Base-by-base conservation (phyloP, 2,797 vertebrate genomes). In the Dryobates pubescens region DNA sequence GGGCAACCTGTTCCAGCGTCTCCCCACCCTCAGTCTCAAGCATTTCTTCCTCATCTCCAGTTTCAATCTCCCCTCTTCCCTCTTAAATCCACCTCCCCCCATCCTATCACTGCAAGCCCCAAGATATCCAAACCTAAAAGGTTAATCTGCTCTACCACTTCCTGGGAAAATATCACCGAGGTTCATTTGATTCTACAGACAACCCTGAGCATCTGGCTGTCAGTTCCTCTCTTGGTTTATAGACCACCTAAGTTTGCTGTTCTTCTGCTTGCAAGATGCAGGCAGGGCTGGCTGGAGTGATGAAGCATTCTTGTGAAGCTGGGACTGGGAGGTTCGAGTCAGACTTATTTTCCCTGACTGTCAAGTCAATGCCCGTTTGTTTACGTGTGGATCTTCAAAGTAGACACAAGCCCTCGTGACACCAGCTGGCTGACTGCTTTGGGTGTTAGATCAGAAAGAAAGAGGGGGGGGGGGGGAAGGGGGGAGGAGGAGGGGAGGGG, bases 231-330 rank as follows among this genome's bases (percentile, higher is more conserved):
- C 49, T 69, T 88, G 61, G 8, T 74, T 82, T 76, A 30, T 69
- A 74, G 27, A 51, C 61, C 74, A 20, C 4, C 13, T 13, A 15
- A 82, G 73, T 76, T 32, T 86, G 68, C n/a, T 82, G 70, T 57
- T 65, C 23, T 62, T 58, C 29, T 68, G 54, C 45, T 68, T 17
- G 9, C 9, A 23, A 15, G 19, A 17, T 2, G 24, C 20, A 49
- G 8, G 26, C 62, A 61, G 82, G 87, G 77, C 89, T 79, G 81
- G 58, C 51, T 82, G 61, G 80, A 62, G 94, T 91, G 87, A 89
- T 91, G 85, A 92, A 79, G 76, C 85, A 89, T 79, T 92, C 92
- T 80, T 67, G 38, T 38, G 90, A 65, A 63, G 51, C 72, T 18
- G 32, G 54, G 47, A 64, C 38, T 1, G 0, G 64, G 38, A 95